Evolutionary conservation across 2,888 invertebrate species (phyloP).

Genomic region (Xanthia icteritia): DNA sequence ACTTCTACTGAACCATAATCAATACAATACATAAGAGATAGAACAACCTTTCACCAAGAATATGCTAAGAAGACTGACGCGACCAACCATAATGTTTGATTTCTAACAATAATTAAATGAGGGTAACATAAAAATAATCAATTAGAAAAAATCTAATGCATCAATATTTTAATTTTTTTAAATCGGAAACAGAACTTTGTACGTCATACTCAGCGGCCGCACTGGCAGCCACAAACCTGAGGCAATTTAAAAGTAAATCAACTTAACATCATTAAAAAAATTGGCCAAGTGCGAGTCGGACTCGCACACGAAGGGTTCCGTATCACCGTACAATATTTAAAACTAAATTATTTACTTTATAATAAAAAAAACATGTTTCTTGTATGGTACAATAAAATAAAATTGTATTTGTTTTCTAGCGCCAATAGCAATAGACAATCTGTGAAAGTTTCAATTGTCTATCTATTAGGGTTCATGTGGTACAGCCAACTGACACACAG

Average conservation of each 20-base stretch:
- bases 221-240: not conserved
- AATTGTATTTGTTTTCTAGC: too few relatives aligned
- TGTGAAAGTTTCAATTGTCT: too few relatives aligned
- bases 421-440: too few relatives aligned
- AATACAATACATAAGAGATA: not conserved
- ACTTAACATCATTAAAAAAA: conserved; percentile 15
- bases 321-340: too few relatives aligned
- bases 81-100: too few relatives aligned
- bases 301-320: too few relatives aligned
- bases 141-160: not conserved
- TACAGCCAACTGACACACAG: too few relatives aligned
- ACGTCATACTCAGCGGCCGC: not conserved
- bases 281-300: too few relatives aligned
- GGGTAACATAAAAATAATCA: not conserved
- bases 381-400: too few relatives aligned
- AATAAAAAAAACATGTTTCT: too few relatives aligned
- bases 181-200: not conserved
- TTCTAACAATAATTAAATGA: not conserved
- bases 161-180: not conserved
- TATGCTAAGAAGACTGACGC: not conserved
- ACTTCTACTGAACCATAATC: not conserved
- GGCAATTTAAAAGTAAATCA: not conserved
- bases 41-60: not conserved
- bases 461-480: too few relatives aligned
- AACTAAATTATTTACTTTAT: too few relatives aligned